These are phyloP conservation scores for Sphenopsis melanotis DNA, from an alignment of 2,797 vertebrate species.

Conservation along the genomic window DNA sequence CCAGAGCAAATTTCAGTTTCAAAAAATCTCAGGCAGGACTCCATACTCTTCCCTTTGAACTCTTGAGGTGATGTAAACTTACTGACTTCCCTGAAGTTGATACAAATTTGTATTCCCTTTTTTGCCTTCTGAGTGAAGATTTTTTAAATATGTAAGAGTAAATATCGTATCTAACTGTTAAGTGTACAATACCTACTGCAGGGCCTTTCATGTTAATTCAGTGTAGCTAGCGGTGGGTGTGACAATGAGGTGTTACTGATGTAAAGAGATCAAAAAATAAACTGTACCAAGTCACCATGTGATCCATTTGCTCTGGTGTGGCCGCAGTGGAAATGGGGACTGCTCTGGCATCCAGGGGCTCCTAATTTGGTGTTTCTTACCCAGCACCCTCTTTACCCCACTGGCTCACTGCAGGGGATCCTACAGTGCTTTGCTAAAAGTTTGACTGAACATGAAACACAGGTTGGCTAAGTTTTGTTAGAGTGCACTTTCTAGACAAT, in stretches of 20 bases:
- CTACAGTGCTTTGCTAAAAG: neutral
- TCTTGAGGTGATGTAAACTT: neutral
- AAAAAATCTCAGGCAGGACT: neutral
- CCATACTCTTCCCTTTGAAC: neutral
- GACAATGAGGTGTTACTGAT: neutral
- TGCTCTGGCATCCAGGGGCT: neutral
- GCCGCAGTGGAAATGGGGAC: neutral
- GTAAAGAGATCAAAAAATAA: neutral
- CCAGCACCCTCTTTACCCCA: neutral
- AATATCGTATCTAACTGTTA: neutral
- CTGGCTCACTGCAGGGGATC: neutral
- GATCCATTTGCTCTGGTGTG: neutral
- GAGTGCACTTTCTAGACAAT: neutral
- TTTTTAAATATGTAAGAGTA: neutral
- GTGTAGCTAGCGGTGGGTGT: neutral
- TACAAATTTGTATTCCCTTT: neutral
- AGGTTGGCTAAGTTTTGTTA: neutral
- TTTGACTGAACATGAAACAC: neutral
- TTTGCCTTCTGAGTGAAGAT: neutral
- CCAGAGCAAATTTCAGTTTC: neutral
- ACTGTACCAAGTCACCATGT: rapidly evolving
- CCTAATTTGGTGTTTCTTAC: neutral
- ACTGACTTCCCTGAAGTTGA: neutral
- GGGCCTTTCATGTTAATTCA: neutral
- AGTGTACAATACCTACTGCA: neutral